These are phyloP conservation scores for Petrocephalus microphthalmus DNA, from an alignment of 2,113 vertebrate species.

Conservation along the genomic window DNA sequence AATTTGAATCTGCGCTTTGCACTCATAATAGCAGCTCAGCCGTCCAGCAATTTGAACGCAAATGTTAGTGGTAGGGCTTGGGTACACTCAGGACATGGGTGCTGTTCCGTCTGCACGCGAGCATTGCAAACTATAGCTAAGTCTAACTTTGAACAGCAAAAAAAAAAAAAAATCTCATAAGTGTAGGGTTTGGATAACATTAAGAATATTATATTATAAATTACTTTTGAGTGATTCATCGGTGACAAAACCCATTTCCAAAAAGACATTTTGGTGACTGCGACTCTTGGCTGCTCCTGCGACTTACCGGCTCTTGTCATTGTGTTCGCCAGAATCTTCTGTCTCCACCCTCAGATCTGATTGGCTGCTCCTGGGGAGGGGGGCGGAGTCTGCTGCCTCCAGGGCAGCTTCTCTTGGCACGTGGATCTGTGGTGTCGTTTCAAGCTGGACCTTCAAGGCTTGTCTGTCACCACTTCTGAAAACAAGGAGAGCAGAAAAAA, in stretches of 20 bases:
- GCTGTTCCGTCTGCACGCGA: background rate
- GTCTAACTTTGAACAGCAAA: background rate
- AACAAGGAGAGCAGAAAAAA: slow-evolving; percentile 32
- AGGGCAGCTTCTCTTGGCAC: background rate
- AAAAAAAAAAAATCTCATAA: background rate
- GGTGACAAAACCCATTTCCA: slow-evolving; percentile 8
- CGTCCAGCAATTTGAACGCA: background rate
- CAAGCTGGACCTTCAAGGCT: slow-evolving; percentile 42
- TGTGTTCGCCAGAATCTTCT: background rate
- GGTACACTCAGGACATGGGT: background rate
- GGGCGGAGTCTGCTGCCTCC: background rate
- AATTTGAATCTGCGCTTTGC: background rate
- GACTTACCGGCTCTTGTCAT: background rate
- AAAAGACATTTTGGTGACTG: background rate
- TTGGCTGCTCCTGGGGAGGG: slow-evolving; percentile 30
- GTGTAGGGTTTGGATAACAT: background rate
- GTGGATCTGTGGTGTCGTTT: background rate
- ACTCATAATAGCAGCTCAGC: background rate
- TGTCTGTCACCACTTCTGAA: slow-evolving; percentile 43
- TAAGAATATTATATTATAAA: background rate
- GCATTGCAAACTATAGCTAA: background rate
- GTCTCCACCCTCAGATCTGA: slow-evolving; percentile 28
- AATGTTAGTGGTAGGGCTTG: background rate
- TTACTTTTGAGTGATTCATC: slow-evolving; percentile 22
- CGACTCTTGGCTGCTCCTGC: too few relatives aligned